These are phyloP conservation scores for Alcis repandata DNA, from an alignment of 2,888 invertebrate species.

Conservation along the genomic window DNA sequence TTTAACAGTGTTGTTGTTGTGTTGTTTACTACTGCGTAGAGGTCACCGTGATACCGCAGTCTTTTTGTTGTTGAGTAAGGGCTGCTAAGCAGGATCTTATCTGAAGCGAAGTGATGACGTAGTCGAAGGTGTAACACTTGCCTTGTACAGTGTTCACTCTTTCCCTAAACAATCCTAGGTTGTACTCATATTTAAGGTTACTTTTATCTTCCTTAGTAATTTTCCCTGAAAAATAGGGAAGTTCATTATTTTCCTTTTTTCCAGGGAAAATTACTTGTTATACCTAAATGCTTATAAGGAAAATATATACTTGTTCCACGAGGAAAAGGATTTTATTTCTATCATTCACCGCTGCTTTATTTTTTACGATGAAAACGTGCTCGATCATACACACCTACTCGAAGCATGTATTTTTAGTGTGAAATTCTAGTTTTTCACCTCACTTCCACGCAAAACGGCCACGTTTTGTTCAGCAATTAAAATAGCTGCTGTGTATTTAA, in stretches of 20 bases:
- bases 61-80: not conserved
- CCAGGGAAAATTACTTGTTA: no score
- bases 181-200: no score
- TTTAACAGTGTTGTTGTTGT: not conserved
- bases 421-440: slow-evolving; percentile 1
- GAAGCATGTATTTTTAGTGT: not conserved
- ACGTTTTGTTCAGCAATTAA: slow-evolving; percentile 51
- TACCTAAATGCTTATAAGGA: no score
- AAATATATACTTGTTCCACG: no score
- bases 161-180: no score
- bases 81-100: not conserved
- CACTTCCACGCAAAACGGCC: slow-evolving; percentile 42
- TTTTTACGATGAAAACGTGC: not conserved
- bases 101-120: not conserved
- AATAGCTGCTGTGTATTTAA: slow-evolving; percentile 56
- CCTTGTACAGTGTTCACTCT: no score
- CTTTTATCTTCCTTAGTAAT: no score
- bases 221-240: no score
- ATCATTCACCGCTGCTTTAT: no score
- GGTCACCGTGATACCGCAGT: not conserved
- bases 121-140: not conserved
- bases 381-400: no score
- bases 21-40: not conserved
- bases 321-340: no score
- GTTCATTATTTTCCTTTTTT: no score